Evolutionary conservation across 2,113 vertebrate genomes (phyloP), one percentile per base, ranked within the genome.

Genomic region (Lota lota): DNA sequence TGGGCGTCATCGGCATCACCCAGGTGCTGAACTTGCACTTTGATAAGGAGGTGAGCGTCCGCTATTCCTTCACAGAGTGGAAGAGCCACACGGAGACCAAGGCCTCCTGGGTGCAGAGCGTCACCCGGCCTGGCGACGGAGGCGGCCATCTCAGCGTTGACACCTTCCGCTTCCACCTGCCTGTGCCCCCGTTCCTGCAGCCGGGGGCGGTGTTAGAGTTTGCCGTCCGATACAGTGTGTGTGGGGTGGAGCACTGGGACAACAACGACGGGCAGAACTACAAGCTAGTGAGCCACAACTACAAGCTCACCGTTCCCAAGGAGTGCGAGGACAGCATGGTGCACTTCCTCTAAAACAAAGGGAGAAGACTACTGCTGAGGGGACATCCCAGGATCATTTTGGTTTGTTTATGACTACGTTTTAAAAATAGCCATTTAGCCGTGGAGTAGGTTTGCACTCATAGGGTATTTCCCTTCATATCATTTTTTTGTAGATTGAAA

Each of bases 321-420:
- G 97, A 98, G 78, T 96, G 95, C 4, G 94, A 97, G 66, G 93
- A 94, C 63, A 98, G 95, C 89, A 96, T 96, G 94, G 94, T 98
- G 83, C 96, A 98, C 88, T 99, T 98, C 79, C 93, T 96, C 79
- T 99, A 88, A 93, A 61, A 20, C 53, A 28, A 72, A 57, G 0
- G 14, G 5, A 53, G n/a, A 40, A 57, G 7, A 40, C 5, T 33
- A 50, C 66, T 36, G 61, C 22, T 63, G 17, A 19, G 61, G 28
- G 50, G 24, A 18, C 57, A 20, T 61, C 36, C 20, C n/a, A 16
- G 53, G 63, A 72, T 75, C 81, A 82, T 75, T 76, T 81, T 71
- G 62, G 2, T 47, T 77, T 60, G 22, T 54, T 12, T 22, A 47
- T 61, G 17, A 74, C 59, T 71, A 60, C 19, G 21, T n/a, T 67